Evolutionary conservation across 2,888 invertebrate genomes (phyloP), one percentile per base, ranked within the genome.

Genomic region (Metellina segmentata): DNA sequence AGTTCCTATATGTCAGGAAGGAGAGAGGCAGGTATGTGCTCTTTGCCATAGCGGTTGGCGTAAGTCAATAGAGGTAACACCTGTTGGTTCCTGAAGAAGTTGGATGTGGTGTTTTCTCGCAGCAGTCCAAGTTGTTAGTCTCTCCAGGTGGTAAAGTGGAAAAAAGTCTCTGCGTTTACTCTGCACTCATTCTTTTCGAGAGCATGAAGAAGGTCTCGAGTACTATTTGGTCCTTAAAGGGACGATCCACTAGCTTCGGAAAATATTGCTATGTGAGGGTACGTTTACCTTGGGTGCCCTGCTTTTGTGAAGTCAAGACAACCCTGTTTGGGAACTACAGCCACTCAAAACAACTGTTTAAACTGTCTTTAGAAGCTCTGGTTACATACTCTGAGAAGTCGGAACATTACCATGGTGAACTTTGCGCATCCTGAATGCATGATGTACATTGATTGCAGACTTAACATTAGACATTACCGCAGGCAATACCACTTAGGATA

Each of bases 101-200:
- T 87, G 71, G 87, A 91, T 81, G 91, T 71, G 81, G 82, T 91
- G 91, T 91, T 91, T 91, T 87, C 91, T 82, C 87, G 82, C 91
- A 52, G 85, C 77, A 69, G 78, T 69, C 85, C 53, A 79, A 86
- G 90, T 87, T 87, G 91, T 91, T 82, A 81, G 91, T 53, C 91
- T 78, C 91, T 61, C 82, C 91, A 79, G 91, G 91, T 82, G 91
- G 91, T 91, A 91, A 86, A 91, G 87, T 90, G 90, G 90, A 78
- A 69, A 90, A 85, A 86, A 52, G 74, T 78, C 77, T 75, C 53
- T 71, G 78, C 87, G 82, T 91, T 91, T 91, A 48, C 87, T 91
- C 91, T 87, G 87, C 86, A 86, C 90, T 90, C 75, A 72, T 86
- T 90, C 81, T 74, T 86, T 69, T 86, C 13, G 72, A 90, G 90